Conservation (phyloP, 2,888 invertebrate species). For the Diarsia rubi region DNA sequence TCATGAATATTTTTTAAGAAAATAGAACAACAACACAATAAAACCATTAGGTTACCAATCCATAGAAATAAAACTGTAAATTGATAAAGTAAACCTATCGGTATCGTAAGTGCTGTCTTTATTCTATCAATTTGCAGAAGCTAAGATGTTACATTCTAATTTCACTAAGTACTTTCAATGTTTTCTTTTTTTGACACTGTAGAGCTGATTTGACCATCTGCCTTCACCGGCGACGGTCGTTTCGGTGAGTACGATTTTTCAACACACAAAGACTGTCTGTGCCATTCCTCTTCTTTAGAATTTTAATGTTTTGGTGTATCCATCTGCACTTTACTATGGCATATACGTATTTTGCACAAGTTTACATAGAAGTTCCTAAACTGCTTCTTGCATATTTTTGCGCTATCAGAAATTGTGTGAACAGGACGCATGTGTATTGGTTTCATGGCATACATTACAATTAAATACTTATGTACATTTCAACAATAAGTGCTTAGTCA, state of each 20-base stretch:
- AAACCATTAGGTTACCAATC: slow-evolving; percentile 10
- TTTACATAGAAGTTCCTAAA: neutral
- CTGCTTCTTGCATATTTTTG: neutral
- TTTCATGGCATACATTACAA: slow-evolving; percentile 9
- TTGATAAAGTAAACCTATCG: slow-evolving; percentile 37
- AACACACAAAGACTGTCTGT: neutral
- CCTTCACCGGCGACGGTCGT: slow-evolving; percentile 26
- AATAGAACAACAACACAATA: slow-evolving; percentile 25
- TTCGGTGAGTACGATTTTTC: slow-evolving; percentile 20
- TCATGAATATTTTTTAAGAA: slow-evolving; percentile 2
- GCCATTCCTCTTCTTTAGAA: neutral
- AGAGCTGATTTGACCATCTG: slow-evolving; percentile 17
- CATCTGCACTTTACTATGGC: neutral
- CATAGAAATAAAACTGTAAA: slow-evolving; percentile 21
- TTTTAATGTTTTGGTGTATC: neutral
- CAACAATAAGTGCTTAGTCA: slow-evolving; percentile 28
- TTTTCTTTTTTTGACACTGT: slow-evolving; percentile 38
- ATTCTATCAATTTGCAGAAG: slow-evolving; percentile 50
- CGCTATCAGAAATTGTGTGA: neutral
- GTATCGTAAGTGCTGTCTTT: slow-evolving; percentile 44
- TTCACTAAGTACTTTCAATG: slow-evolving; percentile 52
- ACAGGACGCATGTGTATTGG: neutral
- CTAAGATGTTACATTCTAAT: slow-evolving; percentile 49
- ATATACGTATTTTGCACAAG: neutral
- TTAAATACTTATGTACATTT: slow-evolving; percentile 5